phyloP scores from a whole-genome alignment of 2,113 vertebrate species.

The Tragelaphus imberbis region DNA sequence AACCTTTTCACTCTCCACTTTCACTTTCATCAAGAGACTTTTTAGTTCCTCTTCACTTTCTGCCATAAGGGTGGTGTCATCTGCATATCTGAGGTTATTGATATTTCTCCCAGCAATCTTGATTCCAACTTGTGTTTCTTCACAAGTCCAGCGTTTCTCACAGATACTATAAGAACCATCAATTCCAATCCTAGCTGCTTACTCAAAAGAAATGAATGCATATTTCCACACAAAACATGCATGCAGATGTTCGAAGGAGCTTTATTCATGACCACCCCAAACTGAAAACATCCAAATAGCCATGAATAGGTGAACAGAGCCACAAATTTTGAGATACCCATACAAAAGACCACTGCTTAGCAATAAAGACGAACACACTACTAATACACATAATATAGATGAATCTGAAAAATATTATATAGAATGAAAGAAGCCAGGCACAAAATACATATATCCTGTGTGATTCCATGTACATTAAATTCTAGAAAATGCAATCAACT shows the following conservation, averaged over 20 bases:
- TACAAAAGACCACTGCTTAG: background rate
- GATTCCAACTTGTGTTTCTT: too few relatives aligned
- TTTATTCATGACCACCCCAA: background rate
- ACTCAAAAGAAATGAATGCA: background rate
- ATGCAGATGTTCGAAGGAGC: background rate
- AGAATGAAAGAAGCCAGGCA: background rate
- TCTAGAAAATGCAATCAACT: background rate
- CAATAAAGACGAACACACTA: background rate
- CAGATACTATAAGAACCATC: background rate
- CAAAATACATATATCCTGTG: background rate
- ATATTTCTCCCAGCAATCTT: too few relatives aligned
- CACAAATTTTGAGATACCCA: background rate
- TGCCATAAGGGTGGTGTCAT: too few relatives aligned
- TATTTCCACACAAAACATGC: background rate
- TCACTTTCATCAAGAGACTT: too few relatives aligned
- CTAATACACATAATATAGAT: background rate
- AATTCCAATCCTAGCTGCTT: background rate
- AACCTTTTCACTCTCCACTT: too few relatives aligned
- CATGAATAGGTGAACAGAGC: background rate
- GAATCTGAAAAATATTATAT: background rate
- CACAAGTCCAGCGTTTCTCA: too few relatives aligned
- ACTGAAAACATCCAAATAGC: background rate
- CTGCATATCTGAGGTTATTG: too few relatives aligned
- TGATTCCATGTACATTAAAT: background rate
- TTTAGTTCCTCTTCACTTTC: too few relatives aligned